phyloP scores from a whole-genome alignment of 2,113 vertebrate species.

The Ptilonorhynchus violaceus region DNA sequence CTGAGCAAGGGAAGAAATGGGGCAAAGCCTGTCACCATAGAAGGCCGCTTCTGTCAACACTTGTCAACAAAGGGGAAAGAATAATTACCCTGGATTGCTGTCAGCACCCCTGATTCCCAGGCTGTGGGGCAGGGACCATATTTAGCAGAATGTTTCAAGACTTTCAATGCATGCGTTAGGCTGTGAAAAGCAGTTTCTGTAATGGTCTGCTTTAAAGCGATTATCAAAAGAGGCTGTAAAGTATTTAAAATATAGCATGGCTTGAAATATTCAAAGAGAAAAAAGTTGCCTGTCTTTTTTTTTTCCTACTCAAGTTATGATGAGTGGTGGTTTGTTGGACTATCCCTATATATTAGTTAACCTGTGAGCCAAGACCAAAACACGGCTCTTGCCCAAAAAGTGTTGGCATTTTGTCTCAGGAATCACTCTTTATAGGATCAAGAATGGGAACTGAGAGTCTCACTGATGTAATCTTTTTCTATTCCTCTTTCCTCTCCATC shows the following conservation, averaged over 20 bases:
- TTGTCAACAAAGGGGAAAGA: background rate
- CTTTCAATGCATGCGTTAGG: background rate
- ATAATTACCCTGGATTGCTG: conserved; percentile 28
- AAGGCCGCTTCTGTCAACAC: background rate
- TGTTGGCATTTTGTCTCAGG: background rate
- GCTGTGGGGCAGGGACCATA: background rate
- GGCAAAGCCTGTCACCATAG: background rate
- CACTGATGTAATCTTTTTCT: background rate
- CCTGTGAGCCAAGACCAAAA: background rate
- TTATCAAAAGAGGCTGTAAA: background rate
- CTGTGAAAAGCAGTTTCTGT: background rate
- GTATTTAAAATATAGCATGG: background rate
- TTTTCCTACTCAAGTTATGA: background rate
- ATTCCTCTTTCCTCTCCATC: background rate
- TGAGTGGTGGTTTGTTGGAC: background rate
- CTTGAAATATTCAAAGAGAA: background rate
- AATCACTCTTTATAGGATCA: background rate
- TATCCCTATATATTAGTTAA: background rate
- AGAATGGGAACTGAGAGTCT: background rate
- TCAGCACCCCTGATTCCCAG: background rate
- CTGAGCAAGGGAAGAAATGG: background rate
- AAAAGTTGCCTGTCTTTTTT: background rate
- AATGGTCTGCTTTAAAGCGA: background rate
- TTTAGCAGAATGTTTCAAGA: background rate
- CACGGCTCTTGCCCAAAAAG: background rate